Evolutionary conservation across 2,888 invertebrate species (phyloP), one percentile per base, ranked within the genome.

Genomic region (Xanthia icteritia): DNA sequence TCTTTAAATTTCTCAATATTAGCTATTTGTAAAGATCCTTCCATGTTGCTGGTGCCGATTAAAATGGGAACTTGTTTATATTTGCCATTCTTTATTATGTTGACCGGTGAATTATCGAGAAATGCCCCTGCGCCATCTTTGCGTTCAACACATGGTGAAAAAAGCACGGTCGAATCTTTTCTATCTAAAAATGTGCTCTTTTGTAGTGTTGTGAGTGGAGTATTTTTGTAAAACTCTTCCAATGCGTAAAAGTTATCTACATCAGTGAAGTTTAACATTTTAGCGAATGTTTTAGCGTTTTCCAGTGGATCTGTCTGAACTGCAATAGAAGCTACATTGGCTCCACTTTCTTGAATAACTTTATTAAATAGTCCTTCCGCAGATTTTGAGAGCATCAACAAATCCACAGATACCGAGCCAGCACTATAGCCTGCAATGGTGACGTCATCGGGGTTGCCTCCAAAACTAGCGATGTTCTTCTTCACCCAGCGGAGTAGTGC

Each of bases 371-470:
- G 76, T n/a, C 92, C 92, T 66, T 79, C 73, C 0, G 91, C 79
- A 9, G 83, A 77, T 67, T 89, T 89, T 0, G 93, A 90, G 0
- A 93, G 78, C 84, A 88, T 86, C 0, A 93, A 76, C 0, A 92
- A 83, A 76, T 92, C 90, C 0, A 88, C 92, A 0, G 92, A 80
- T 0, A 89, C 84, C 0, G 91, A 86, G 4, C 93, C 93, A 39
- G 93, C 91, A 58, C 92, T 92, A 42, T 63, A 87, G 0, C 93
- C 93, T 11, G 76, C 77, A 15, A 93, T 79, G 0, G 93, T 92
- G 13, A 93, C 89, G 56, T 93, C 91, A 56, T 91, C 63, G 23
- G 93, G 91, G 70, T 93, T 90, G 36, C 93, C 93, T 15, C 93
- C 92, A 42, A 91, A 93, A 17, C 45, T 86, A 6, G 86, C 90